Percentiles rank a stretch among this genome's conserved stretches.
phyloP scores from a whole-genome alignment of 2,888 invertebrate genomes.

The Standfussiana lucernea region DNA sequence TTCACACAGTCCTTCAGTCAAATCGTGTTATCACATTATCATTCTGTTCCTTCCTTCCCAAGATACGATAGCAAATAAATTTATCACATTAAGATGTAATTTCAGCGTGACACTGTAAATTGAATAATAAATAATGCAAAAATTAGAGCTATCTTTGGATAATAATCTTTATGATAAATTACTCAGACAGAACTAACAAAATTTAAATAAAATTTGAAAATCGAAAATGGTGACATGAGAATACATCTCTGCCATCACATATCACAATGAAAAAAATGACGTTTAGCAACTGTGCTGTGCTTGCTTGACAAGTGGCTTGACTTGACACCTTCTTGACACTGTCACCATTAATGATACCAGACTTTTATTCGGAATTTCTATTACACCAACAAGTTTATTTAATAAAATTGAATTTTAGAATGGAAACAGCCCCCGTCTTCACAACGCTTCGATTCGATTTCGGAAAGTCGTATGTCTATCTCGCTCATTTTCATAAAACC shows the following conservation, averaged over 20 bases:
- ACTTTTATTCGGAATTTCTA: not conserved
- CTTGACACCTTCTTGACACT: not conserved
- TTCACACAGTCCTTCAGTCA: conserved; percentile 22
- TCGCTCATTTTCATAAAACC: no score
- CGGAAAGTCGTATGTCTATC: no score
- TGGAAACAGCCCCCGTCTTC: no score
- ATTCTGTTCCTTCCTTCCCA: conserved; percentile 24
- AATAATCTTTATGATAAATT: conserved; percentile 9
- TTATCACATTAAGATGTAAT: conserved; percentile 35
- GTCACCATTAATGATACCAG: not conserved
- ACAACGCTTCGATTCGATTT: no score
- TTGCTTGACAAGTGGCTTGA: not conserved
- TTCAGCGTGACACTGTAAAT: conserved; percentile 14
- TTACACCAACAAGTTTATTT: no score
- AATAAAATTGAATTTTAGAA: no score
- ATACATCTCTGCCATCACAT: conserved; percentile 40
- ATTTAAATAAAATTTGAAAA: conserved; percentile 38
- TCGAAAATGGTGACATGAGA: conserved; percentile 45
- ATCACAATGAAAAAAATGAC: conserved; percentile 37
- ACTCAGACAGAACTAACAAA: conserved; percentile 25
- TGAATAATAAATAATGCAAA: conserved; percentile 16
- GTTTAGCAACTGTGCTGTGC: not conserved
- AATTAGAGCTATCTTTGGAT: not conserved
- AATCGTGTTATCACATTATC: conserved; percentile 53
- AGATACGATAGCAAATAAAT: conserved; percentile 46